Percentiles rank a stretch among this genome's conserved stretches.
phyloP scores from a whole-genome alignment of 2,113 vertebrate genomes.

The Anguilla rostrata region DNA sequence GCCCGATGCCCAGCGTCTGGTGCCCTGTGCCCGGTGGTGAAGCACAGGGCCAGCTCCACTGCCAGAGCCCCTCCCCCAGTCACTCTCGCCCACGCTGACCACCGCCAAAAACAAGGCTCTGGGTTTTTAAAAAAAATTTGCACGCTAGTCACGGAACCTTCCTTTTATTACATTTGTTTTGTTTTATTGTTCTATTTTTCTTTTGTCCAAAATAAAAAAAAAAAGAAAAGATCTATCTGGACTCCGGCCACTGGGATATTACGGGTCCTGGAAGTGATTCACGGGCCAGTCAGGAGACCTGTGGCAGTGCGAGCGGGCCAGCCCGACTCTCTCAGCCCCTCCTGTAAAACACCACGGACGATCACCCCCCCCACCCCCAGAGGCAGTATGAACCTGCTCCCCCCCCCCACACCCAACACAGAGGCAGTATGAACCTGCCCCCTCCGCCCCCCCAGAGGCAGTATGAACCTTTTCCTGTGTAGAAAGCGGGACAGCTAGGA shows the following conservation, averaged over 20 bases:
- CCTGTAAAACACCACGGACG: background rate
- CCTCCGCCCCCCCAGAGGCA: background rate
- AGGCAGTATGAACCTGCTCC: background rate
- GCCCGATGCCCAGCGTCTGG: background rate
- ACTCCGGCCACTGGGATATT: constrained; percentile 22
- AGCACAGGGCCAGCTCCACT: background rate
- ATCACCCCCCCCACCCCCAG: background rate
- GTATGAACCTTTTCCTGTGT: background rate
- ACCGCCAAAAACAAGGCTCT: background rate
- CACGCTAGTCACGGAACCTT: constrained; percentile 17
- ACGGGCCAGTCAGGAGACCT: constrained; percentile 40
- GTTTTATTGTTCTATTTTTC: constrained; percentile 54
- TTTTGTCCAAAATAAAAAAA: constrained; percentile 34
- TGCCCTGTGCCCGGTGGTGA: background rate
- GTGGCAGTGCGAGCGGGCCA: constrained; percentile 8
- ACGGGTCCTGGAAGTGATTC: constrained; percentile 53
- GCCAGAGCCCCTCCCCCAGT: background rate
- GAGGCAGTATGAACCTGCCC: too few species aligned
- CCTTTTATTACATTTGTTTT: constrained; percentile 40
- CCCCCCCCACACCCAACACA: background rate
- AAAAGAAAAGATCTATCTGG: constrained; percentile 25
- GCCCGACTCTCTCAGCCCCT: background rate
- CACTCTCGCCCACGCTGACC: background rate
- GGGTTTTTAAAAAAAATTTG: background rate
- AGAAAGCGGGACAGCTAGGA: background rate